Evolutionary conservation across 1,140 invertebrate species (phyloP), one percentile per base, ranked within the genome.

Genomic region (Micrasema minimum): DNA sequence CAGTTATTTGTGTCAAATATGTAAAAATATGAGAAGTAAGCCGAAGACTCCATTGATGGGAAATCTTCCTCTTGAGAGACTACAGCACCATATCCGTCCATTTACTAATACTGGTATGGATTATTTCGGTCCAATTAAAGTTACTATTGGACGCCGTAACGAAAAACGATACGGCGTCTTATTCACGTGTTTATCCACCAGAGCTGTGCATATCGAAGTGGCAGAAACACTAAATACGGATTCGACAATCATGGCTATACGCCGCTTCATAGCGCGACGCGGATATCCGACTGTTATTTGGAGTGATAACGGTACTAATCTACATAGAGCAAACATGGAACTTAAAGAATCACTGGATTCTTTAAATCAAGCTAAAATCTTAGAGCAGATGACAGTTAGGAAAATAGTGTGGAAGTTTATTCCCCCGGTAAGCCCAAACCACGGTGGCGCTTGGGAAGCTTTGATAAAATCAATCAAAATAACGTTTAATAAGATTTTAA

Each of bases 81-180:
- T 46, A 18, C 38, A 62, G 4, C 59, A 62, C 14, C 59, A 62
- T 18, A 46, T 62, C 1, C 38, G 41, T 3, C 38, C 59, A 6
- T 62, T 62, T n/a, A 62, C 59, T 0, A 2, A 26, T 7, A 45
- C 38, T 1, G 20, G 59, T 1, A n/a, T 62, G 23, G 59, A 62
- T 62, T 62, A 26, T 16, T 62, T 45, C 23, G 59, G 37, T 1
- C 59, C 59, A 9, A 43, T 62, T 0, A 45, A 62, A n/a, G 12
- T 45, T 14, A 62, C 20, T 14, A 16, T 20, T 16, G 37, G 16
- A 16, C 16, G 55, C 12, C 7, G 55, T 22, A 38, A 23, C 2
- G 59, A 62, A 12, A 62, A 62, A 26, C 20, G 59, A 35, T 35
- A 57, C 53, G 26, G 53, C 1, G 53, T 38, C 4, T n/a, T 57